Base-by-base conservation (phyloP, 2,888 invertebrate genomes). In the Agrochola litura region DNA sequence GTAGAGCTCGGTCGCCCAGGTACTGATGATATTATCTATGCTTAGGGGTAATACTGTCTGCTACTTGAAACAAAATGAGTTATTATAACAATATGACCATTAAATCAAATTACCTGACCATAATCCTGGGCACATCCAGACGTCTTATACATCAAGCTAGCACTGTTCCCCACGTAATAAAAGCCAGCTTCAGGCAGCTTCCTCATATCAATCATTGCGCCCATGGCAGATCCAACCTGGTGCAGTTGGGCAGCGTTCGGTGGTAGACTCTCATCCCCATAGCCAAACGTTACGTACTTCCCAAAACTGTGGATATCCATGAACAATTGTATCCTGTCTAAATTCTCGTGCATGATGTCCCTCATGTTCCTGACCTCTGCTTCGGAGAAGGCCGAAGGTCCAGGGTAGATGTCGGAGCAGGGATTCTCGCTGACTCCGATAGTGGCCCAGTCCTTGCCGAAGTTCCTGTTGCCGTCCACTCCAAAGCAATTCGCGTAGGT, bases 401-500 rank as follows among this genome's bases (percentile, higher is more conserved):
- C 98, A 12, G 97, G 97, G 92, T 95, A 98, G 0, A 95, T 97
- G 0, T 97, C 97, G 0, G 92, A 86, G 89, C 98, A 98, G 0
- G 95, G 97, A 76, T 95, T 86, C 76, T 95, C 94, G 19, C 89
- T 90, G 2, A 90, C 88, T 2, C 97, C 94, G 6, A 97, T 97
- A 97, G 98, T 98, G 82, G 97, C 96, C 86, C 97, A 97, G 65
- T 98, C 14, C 10, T 76, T 80, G 41, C 96, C 98, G 89, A 98
- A 98, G 93, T 98, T 98, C 30, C 98, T 95, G 92, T 98, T 98
- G 1, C 97, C 97, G 89, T 98, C 98, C 0, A 97, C 97, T 8
- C 98, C 98, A 6, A 90, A 85, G 88, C 98, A 98, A 0, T 84
- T 30, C 3, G 56, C 9, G 49, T 82, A 71, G 37, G 81, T 82